Evolutionary conservation across 2,888 invertebrate genomes (phyloP), one percentile per base, ranked within the genome.

Genomic region (Diaphora mendica): DNA sequence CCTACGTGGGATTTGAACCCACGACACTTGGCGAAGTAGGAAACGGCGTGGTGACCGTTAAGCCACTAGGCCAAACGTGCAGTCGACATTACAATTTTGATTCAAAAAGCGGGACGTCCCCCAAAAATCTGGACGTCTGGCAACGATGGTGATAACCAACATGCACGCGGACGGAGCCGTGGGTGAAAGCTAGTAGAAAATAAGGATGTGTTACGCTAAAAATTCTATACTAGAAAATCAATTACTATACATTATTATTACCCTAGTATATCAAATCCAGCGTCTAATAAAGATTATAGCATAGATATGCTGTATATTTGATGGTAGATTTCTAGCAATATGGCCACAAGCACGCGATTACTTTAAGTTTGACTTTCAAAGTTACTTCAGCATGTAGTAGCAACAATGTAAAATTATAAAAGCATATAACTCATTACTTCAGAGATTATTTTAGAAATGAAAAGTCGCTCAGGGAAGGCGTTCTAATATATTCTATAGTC

Each of bases 311-410:
- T 1, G 26, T 30, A 62, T 44, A 69, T 30, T 69, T 42, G 69
- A n/a, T 39, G 30, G 39, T 62, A 62, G 44, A 30, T 62, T 30
- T 70, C 42, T 62, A 62, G 42, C 62, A n/a, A 62, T 30, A 70
- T 70, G 30, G 30, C 62, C 70, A 30, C 62, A 44, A 23, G 30
- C 70, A 70, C 70, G 70, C 70, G 70, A 70, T 59, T 13, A 30
- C 30, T 23, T 55, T 44, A 17, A 26, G 70, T 62, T 70, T 70
- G 70, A 70, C 70, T 70, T 70, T 70, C 70, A 70, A 70, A 70
- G 42, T 70, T 30, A 30, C 42, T 69, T 70, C 44, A 30, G 30
- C 20, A 20, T 70, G 70, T 62, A 42, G 70, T 39, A 62, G 70
- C 30, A 8, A 23, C 30, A 30, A 42, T 68, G 68, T 42, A 44